Conservation (phyloP, 2,797 vertebrate species). For the Spea hammondii region DNA sequence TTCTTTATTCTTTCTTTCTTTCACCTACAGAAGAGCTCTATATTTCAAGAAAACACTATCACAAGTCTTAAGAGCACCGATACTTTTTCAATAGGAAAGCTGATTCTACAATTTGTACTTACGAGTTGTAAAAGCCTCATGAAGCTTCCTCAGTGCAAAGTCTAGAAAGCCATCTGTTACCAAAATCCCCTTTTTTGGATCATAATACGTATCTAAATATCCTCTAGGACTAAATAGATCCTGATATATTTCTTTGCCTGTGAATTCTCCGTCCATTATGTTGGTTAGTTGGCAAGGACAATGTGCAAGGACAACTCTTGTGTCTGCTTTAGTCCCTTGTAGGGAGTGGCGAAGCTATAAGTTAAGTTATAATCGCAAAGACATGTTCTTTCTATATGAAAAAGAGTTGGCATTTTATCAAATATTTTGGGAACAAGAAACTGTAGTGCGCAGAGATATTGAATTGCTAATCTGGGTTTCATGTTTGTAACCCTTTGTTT, state of each 20-base stretch:
- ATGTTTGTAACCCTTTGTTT: too few species aligned
- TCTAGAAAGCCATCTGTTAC: conserved; percentile 36
- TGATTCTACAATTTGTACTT: not conserved
- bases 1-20: too few species aligned
- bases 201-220: conserved; percentile 24
- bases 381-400: too few species aligned
- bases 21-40: too few species aligned
- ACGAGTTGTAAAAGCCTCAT: conserved; percentile 29
- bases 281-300: too few species aligned
- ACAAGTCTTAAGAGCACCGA: not conserved
- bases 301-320: not conserved
- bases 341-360: not conserved
- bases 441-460: too few species aligned
- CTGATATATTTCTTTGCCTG: conserved; percentile 44
- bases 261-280: conserved; percentile 31
- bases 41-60: too few species aligned
- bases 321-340: not conserved
- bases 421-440: too few species aligned
- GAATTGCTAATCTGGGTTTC: too few species aligned
- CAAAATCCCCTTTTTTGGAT: conserved; percentile 1
- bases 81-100: not conserved
- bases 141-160: conserved; percentile 46
- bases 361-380: not conserved
- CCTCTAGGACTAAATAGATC: conserved; percentile 23
- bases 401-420: too few species aligned